These are phyloP conservation scores for Cylindroiulus punctatus DNA, from an alignment of 2,888 invertebrate genomes.

Conservation along the genomic window DNA sequence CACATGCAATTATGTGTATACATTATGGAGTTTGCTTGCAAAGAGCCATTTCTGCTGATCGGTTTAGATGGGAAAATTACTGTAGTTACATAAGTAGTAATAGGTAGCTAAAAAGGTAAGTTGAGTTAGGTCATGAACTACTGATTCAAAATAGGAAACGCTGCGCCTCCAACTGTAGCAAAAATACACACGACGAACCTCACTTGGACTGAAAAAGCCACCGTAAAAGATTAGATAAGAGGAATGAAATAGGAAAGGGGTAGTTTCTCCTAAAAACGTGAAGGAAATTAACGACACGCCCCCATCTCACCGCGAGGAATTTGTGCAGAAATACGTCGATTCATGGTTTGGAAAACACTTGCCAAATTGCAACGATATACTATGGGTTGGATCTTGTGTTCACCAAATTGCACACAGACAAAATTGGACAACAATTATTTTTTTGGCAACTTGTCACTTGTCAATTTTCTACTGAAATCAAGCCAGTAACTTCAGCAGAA, in stretches of 20 bases:
- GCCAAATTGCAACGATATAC: background rate
- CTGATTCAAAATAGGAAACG: conserved; percentile 46
- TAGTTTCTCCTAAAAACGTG: background rate
- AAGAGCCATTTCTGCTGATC: conserved; percentile 46
- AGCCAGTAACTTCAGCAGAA: too few relatives aligned
- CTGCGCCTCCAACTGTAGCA: conserved; percentile 48
- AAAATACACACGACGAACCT: conserved; percentile 53
- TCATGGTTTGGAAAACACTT: background rate
- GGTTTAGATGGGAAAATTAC: conserved; percentile 37
- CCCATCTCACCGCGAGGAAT: background rate
- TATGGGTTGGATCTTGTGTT: too few relatives aligned
- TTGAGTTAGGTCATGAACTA: conserved; percentile 19
- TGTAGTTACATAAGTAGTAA: conserved; percentile 35
- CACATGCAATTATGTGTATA: conserved; percentile 52
- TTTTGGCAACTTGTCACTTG: too few relatives aligned
- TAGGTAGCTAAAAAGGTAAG: conserved; percentile 35
- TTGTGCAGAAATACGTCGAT: background rate
- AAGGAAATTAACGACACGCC: background rate
- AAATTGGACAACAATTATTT: too few relatives aligned
- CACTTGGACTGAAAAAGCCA: conserved; percentile 47
- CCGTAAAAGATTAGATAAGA: background rate
- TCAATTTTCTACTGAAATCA: too few relatives aligned
- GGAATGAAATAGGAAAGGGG: background rate
- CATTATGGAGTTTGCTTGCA: conserved; percentile 48
- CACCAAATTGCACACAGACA: too few relatives aligned